A percentile compares a stretch with the other conserved stretches of the same genome.
phyloP scores from a whole-genome alignment of 2,797 vertebrate species.

The Intellagama lesueurii region DNA sequence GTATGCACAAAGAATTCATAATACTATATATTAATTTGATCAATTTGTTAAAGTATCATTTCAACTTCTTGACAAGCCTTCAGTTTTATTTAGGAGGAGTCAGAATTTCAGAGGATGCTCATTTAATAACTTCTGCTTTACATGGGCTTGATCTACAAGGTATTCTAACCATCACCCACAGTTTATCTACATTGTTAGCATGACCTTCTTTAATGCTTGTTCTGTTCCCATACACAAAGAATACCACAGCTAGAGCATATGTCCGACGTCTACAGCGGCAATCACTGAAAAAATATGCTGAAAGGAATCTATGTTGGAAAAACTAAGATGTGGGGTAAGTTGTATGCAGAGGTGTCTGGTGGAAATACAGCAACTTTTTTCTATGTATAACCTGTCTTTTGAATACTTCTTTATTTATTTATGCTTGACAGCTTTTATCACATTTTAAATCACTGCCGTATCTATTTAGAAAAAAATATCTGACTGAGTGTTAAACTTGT shows the following conservation, averaged over 20 bases:
- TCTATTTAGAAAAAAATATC: not conserved
- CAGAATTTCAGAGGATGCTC: constrained; percentile 59
- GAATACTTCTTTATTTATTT: constrained; percentile 9
- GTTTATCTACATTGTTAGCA: constrained; percentile 47
- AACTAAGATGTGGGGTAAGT: constrained; percentile 71
- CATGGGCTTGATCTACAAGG: constrained; percentile 45
- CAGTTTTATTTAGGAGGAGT: constrained; percentile 77
- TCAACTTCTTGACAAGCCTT: constrained; percentile 82
- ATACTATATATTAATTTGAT: constrained; percentile 82
- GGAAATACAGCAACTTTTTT: not conserved
- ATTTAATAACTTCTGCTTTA: constrained; percentile 72
- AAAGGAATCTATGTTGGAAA: not conserved
- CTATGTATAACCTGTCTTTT: not conserved
- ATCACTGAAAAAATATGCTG: constrained; percentile 37
- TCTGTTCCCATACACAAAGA: constrained; percentile 52
- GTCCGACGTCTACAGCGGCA: constrained; percentile 52
- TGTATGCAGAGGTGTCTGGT: constrained; percentile 41
- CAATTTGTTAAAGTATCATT: constrained; percentile 80
- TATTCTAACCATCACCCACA: constrained; percentile 57
- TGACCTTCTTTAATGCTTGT: constrained; percentile 55
- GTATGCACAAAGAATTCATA: constrained; percentile 75
- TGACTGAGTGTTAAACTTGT: not conserved
- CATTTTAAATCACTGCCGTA: not conserved
- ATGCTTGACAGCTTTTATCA: not conserved
- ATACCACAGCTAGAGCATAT: constrained; percentile 48